A percentile compares a stretch with the other conserved stretches of the same genome.
Conservation (phyloP, 2,888 invertebrate species). For the Sussaba pulchella region DNA sequence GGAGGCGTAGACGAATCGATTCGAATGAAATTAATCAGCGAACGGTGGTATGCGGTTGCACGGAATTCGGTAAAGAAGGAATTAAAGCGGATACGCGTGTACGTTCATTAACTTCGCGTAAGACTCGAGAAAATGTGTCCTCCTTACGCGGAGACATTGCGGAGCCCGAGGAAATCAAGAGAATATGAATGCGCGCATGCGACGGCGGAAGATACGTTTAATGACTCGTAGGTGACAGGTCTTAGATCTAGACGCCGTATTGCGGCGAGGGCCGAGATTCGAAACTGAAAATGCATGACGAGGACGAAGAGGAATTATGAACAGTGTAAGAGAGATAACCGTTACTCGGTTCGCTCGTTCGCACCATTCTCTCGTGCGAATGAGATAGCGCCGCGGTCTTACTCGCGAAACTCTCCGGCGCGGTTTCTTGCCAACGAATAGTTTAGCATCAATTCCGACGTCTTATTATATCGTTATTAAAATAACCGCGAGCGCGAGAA, state of each 20-base stretch:
- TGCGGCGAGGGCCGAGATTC: slow-evolving; percentile 50
- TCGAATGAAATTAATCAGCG: slow-evolving; percentile 55
- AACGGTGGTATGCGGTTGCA: slow-evolving; percentile 37
- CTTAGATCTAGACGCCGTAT: slow-evolving; percentile 82
- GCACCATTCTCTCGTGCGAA: slow-evolving; percentile 63
- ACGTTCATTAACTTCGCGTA: slow-evolving; percentile 71
- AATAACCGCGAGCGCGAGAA: slow-evolving; percentile 80
- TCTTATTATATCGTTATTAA: slow-evolving; percentile 85
- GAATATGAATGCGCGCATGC: too few species aligned
- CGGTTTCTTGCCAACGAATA: slow-evolving; percentile 83
- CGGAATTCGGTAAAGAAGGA: slow-evolving; percentile 20
- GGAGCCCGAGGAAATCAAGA: slow-evolving; percentile 47
- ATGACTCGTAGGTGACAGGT: slow-evolving; percentile 83
- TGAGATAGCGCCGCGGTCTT: slow-evolving; percentile 41
- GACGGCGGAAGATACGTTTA: slow-evolving; percentile 81
- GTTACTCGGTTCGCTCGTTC: slow-evolving; percentile 52
- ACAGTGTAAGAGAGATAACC: slow-evolving; percentile 23
- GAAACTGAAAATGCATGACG: slow-evolving; percentile 19
- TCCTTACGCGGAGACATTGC: slow-evolving; percentile 58
- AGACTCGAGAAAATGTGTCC: slow-evolving; percentile 54
- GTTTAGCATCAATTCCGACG: slow-evolving; percentile 84
- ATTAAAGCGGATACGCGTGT: too few species aligned
- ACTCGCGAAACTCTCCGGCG: slow-evolving; percentile 73
- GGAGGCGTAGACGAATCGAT: slow-evolving; percentile 59
- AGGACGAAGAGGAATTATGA: slow-evolving; percentile 15